Conservation (phyloP, 2,797 vertebrate genomes). For the Platalea minor region DNA sequence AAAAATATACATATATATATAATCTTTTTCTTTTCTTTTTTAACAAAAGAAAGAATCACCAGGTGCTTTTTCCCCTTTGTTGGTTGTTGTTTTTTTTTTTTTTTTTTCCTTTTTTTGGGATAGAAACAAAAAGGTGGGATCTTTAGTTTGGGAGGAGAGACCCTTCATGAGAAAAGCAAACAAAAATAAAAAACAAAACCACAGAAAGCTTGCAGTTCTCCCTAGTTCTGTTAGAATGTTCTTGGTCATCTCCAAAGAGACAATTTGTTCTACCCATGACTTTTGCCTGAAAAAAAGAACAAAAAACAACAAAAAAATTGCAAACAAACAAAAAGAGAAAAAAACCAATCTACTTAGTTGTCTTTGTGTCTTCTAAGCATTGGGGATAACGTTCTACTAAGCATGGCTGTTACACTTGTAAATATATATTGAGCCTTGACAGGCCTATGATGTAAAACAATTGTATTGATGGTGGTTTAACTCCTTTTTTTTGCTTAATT, state of each 20-base stretch:
- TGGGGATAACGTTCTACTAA: slow-evolving; percentile 91
- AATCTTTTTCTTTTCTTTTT: slow-evolving; percentile 64
- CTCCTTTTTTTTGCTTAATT: slow-evolving; percentile 73
- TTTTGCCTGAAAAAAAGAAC: slow-evolving; percentile 89
- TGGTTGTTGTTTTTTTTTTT: slow-evolving; percentile 22
- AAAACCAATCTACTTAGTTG: slow-evolving; percentile 80
- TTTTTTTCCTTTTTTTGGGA: neutral
- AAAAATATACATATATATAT: slow-evolving; percentile 39
- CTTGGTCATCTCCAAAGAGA: slow-evolving; percentile 87
- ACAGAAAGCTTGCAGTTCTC: slow-evolving; percentile 55
- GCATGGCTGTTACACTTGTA: slow-evolving; percentile 99
- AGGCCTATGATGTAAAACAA: slow-evolving; percentile 96
- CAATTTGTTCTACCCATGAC: slow-evolving; percentile 85
- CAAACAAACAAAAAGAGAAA: slow-evolving; percentile 34
- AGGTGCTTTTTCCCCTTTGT: slow-evolving; percentile 77
- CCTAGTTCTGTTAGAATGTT: slow-evolving; percentile 73
- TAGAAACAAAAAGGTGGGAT: slow-evolving; percentile 16
- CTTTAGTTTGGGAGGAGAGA: slow-evolving; percentile 63
- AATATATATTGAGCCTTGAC: slow-evolving; percentile 90
- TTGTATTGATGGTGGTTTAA: slow-evolving; percentile 97
- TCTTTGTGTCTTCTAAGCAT: slow-evolving; percentile 97
- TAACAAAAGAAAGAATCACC: slow-evolving; percentile 73
- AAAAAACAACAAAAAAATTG: slow-evolving; percentile 38
- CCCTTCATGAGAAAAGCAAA: slow-evolving; percentile 17
- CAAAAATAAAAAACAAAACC: neutral